Percentiles rank a stretch among this genome's conserved stretches.
Evolutionary conservation across 1,140 invertebrate species (phyloP).

Genomic region (Metopolophium dirhodum): DNA sequence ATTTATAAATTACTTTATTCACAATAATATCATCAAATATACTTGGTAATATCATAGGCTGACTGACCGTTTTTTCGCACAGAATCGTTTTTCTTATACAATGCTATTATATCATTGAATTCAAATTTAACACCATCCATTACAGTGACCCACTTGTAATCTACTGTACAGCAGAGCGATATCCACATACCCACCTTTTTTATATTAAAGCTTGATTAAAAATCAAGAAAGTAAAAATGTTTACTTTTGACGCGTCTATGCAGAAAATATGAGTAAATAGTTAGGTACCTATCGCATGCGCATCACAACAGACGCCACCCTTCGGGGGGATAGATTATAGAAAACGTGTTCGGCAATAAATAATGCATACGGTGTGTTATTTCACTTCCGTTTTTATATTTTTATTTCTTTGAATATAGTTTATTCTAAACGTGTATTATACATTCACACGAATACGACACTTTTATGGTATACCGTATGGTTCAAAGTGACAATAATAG

Average conservation of each 20-base stretch:
- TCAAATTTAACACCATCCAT: too few relatives aligned
- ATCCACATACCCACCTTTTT: too few relatives aligned
- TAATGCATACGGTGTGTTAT: slow-evolving; percentile 29
- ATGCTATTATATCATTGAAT: too few relatives aligned
- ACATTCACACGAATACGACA: neutral
- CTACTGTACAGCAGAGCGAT: too few relatives aligned
- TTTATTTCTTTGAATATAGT: neutral
- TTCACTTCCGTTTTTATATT: neutral
- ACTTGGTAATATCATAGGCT: too few relatives aligned
- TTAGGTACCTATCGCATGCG: neutral
- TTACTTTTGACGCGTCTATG: neutral
- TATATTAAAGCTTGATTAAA: too few relatives aligned
- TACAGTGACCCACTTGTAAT: too few relatives aligned
- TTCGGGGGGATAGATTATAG: neutral
- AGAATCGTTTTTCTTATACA: too few relatives aligned
- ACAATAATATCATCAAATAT: too few relatives aligned
- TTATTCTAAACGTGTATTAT: slow-evolving; percentile 15
- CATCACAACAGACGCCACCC: neutral
- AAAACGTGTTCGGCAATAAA: slow-evolving; percentile 10
- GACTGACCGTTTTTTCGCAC: too few relatives aligned
- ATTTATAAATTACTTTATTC: too few relatives aligned
- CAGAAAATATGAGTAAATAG: neutral
- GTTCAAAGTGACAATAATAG: neutral
- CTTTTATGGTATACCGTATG: neutral
- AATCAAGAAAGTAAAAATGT: neutral